These are phyloP conservation scores for Threskiornis aethiopicus DNA, from an alignment of 2,797 vertebrate genomes.

Conservation along the genomic window DNA sequence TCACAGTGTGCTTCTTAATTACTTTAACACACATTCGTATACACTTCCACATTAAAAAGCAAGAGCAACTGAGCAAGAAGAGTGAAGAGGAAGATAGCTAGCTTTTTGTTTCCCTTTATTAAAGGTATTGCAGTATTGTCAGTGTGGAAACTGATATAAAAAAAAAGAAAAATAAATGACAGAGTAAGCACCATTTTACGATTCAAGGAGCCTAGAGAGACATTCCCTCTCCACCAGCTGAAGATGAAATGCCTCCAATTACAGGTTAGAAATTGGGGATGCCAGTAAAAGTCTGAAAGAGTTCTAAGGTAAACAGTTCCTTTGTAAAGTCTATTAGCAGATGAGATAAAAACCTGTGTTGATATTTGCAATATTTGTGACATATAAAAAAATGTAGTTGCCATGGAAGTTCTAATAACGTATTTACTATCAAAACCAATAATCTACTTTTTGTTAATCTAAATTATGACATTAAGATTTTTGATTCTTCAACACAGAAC, in stretches of 20 bases:
- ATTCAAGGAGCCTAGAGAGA: neutral
- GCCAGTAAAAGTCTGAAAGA: neutral
- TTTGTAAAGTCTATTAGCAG: neutral
- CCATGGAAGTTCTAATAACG: neutral
- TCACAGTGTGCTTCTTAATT: neutral
- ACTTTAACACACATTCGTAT: neutral
- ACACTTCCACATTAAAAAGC: neutral
- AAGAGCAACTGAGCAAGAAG: neutral
- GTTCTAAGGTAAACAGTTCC: neutral
- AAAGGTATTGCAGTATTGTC: neutral
- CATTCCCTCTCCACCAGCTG: neutral
- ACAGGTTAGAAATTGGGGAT: neutral
- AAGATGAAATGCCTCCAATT: neutral
- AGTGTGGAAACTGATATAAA: neutral
- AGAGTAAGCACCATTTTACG: neutral
- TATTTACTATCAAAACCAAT: neutral
- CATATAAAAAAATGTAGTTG: neutral
- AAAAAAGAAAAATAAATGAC: neutral
- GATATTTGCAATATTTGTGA: neutral
- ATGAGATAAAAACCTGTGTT: neutral
- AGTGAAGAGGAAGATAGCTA: neutral
- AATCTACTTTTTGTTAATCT: neutral
- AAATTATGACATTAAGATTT: neutral
- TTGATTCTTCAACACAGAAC: neutral
- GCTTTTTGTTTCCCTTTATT: neutral